Percentiles rank a stretch among this genome's conserved stretches.
Conservation (phyloP, 2,113 vertebrate species). For the Drymodes brunneopygia region DNA sequence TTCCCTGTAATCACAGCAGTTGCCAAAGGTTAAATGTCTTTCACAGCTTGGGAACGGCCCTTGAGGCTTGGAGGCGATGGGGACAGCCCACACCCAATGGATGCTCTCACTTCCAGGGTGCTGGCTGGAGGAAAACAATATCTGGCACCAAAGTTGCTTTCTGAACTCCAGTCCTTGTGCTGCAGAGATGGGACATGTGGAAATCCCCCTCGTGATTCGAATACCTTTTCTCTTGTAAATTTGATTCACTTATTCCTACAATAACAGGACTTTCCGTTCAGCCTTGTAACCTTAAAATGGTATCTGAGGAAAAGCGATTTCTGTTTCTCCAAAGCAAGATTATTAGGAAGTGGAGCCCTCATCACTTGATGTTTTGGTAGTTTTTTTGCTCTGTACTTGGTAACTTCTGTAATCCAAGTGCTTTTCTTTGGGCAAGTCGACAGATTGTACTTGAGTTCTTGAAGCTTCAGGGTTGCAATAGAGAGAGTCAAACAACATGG, state of each 20-base stretch:
- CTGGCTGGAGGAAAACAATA: background rate
- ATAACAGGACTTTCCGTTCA: background rate
- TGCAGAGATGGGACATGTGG: background rate
- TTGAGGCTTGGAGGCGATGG: background rate
- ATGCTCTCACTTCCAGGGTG: background rate
- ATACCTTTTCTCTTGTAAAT: background rate
- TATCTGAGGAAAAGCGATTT: background rate
- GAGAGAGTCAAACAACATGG: background rate
- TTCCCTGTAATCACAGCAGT: fast-evolving
- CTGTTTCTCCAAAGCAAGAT: background rate
- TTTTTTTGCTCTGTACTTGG: background rate
- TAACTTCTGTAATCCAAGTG: background rate
- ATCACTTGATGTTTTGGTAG: background rate
- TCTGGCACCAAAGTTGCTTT: background rate
- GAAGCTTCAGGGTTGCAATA: background rate
- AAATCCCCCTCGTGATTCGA: background rate
- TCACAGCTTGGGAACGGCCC: background rate
- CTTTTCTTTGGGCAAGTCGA: background rate
- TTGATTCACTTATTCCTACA: background rate
- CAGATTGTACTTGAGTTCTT: background rate
- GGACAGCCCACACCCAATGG: background rate
- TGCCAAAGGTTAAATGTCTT: background rate
- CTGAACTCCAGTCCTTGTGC: background rate
- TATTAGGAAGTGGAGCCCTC: background rate
- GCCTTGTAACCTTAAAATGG: background rate